Percentiles rank a stretch among this genome's conserved stretches.
Evolutionary conservation across 1,140 invertebrate genomes (phyloP).

Genomic region (Varroa destructor): DNA sequence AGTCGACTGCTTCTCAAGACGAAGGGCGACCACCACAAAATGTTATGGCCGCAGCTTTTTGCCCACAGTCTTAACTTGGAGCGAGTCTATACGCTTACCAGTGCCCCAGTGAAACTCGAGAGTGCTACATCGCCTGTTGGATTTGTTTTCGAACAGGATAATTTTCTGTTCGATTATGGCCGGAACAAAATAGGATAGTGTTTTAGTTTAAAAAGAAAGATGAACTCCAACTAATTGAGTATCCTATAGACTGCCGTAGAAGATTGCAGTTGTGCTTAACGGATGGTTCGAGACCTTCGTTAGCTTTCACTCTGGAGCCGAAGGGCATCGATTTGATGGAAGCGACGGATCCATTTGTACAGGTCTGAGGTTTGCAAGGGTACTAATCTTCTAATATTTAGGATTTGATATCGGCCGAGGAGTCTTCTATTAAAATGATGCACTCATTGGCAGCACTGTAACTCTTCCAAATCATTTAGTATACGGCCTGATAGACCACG

Average conservation of each 20-base stretch:
- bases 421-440: not conserved
- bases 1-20: too few species aligned
- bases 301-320: too few species aligned
- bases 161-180: too few species aligned
- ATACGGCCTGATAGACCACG: too few species aligned
- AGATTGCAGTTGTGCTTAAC: slow-evolving; percentile 11
- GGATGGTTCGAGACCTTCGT: not conserved
- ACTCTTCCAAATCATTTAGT: not conserved
- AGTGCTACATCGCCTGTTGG: too few species aligned
- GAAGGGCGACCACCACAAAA: too few species aligned
- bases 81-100: too few species aligned
- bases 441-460: not conserved
- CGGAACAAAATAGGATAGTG: not conserved
- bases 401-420: not conserved
- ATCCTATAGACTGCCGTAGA: slow-evolving; percentile 11
- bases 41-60: too few species aligned
- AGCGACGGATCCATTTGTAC: not conserved
- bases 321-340: not conserved
- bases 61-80: too few species aligned
- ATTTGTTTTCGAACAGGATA: too few species aligned
- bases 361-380: not conserved
- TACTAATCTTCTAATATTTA: slow-evolving; percentile 10
- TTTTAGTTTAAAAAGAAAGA: slow-evolving; percentile 2
- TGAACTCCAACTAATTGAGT: not conserved
- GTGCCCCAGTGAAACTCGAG: too few species aligned